Evolutionary conservation across 2,797 vertebrate genomes (phyloP).

Genomic region (Acanthurus tractus): DNA sequence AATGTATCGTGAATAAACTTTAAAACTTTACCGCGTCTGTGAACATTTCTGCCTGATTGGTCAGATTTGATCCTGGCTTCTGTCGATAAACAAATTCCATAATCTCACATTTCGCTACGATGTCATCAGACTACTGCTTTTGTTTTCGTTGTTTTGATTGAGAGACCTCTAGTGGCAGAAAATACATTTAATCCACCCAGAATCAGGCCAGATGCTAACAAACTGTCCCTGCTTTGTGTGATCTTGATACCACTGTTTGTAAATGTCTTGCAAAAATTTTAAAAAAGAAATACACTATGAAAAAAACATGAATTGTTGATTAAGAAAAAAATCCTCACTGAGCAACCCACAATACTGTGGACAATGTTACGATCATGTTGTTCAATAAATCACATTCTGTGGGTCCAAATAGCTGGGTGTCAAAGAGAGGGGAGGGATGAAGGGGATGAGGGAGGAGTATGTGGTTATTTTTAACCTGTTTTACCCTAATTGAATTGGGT

Average conservation of each 20-base stretch:
- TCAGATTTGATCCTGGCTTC: too few relatives aligned
- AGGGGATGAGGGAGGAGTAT: not conserved
- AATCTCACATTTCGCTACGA: too few relatives aligned
- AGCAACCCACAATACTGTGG: not conserved
- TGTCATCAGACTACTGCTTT: too few relatives aligned
- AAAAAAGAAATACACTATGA: not conserved
- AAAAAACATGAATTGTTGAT: not conserved
- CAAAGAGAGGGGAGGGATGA: not conserved
- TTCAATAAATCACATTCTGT: not conserved
- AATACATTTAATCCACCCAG: too few relatives aligned
- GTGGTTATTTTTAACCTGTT: conserved; percentile 32
- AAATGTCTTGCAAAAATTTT: not conserved
- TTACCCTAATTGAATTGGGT: conserved; percentile 23
- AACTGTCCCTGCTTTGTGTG: not conserved
- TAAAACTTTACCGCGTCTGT: too few relatives aligned
- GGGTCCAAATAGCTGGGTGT: not conserved
- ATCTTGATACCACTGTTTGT: not conserved
- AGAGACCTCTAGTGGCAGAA: too few relatives aligned
- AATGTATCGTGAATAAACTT: too few relatives aligned
- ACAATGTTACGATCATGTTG: not conserved
- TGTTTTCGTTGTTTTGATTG: too few relatives aligned
- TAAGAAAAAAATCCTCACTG: not conserved
- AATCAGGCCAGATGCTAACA: too few relatives aligned
- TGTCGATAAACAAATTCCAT: too few relatives aligned
- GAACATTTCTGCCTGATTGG: too few relatives aligned